A percentile compares a stretch with the other conserved stretches of the same genome.
Conservation (phyloP, 2,113 vertebrate species). For the Brienomyrus longianalis region DNA sequence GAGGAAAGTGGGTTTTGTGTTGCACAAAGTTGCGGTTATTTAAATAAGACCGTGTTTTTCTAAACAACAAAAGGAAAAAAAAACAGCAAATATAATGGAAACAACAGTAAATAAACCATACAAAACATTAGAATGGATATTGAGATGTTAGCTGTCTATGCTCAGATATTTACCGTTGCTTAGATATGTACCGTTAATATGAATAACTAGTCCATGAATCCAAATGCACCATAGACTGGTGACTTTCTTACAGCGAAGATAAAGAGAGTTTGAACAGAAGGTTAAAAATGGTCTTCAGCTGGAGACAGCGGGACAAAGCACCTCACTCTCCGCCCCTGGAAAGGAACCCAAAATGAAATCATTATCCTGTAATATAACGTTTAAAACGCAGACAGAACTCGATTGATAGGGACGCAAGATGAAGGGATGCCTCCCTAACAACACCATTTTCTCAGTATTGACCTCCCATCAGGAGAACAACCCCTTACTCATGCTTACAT, state of each 20-base stretch:
- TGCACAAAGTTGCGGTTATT: background rate
- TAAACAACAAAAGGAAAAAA: background rate
- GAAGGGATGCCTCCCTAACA: background rate
- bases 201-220: background rate
- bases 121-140: background rate
- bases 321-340: background rate
- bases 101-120: background rate
- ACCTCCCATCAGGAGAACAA: background rate
- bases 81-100: background rate
- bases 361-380: background rate
- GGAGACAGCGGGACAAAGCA: background rate
- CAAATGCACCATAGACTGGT: background rate
- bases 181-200: background rate
- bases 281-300: background rate
- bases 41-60: background rate
- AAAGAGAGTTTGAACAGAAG: background rate
- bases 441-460: background rate
- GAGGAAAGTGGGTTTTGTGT: background rate
- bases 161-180: background rate
- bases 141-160: background rate
- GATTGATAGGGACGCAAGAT: background rate
- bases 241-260: background rate
- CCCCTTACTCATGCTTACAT: background rate
- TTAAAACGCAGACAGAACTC: background rate
- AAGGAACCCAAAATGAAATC: background rate